Base-by-base conservation (phyloP, 2,888 invertebrate species). In the Epinotia brunnichana region DNA sequence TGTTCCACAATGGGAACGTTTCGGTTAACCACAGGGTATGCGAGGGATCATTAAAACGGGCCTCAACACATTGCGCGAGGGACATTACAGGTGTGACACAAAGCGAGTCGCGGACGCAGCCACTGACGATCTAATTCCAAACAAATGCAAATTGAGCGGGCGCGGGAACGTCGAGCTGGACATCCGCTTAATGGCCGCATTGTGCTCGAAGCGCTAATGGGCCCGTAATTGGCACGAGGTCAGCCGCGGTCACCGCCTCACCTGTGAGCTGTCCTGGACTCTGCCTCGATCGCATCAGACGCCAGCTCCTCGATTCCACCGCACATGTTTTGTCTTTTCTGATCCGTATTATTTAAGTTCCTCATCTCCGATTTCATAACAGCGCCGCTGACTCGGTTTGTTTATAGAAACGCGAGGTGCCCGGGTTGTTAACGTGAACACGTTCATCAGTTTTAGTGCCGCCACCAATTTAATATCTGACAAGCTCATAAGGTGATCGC, bases 131-230 rank as follows among this genome's bases (percentile, higher is more conserved):
- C 87, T 88, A 89, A 87, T 88, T 87, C 86, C 87, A 91, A 89
- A 91, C 90, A 90, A 91, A 92, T 90, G 91, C 87, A 90, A 92
- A 91, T 92, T 85, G 85, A 85, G 84, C 84, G 80, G 82, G 83
- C 79, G 81, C 83, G 80, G 83, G 84, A 81, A 82, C 80, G 82
- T 77, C 77, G 82, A 80, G 83, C 81, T 89, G 90, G 87, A 89
- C 90, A 89, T 90, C 90, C 89, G 87, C 84, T 87, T 89, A 91
- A 91, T 89, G 83, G 85, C 80, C 81, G 84, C 85, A 91, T 91
- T 91, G 90, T 91, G 84, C 84, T 84, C 85, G 78, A 80, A 79
- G 83, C 86, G 85, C 87, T 92, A 92, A 92, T 91, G 89, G 85
- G 78, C 80, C 84, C 77, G 86, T 91, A 92, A 92, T 91, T 91